Evolutionary conservation across 2,113 vertebrate genomes (phyloP).

Genomic region (Neolamprologus modestus): DNA sequence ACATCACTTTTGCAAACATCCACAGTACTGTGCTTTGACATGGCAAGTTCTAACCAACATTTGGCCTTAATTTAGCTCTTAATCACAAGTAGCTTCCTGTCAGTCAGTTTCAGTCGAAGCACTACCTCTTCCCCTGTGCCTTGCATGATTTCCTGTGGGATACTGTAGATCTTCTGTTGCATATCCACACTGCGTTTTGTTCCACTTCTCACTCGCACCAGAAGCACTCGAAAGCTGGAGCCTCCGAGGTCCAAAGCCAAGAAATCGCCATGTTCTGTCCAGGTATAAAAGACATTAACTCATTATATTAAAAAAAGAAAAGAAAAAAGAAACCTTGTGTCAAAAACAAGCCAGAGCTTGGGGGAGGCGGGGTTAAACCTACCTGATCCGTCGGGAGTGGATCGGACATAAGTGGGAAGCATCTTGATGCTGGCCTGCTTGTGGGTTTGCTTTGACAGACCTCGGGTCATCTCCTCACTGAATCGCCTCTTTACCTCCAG

Average conservation of each 20-base stretch:
- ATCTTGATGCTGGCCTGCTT: slow-evolving; percentile 79
- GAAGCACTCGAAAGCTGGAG: slow-evolving; percentile 91
- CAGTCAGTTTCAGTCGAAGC: not conserved
- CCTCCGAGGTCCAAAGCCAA: slow-evolving; percentile 93
- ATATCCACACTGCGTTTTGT: slow-evolving; percentile 82
- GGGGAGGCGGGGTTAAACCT: not conserved
- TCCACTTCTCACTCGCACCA: slow-evolving; percentile 81
- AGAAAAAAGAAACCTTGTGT: not conserved
- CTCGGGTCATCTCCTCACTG: slow-evolving; percentile 77
- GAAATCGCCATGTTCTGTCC: slow-evolving; percentile 91
- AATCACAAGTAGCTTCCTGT: not conserved
- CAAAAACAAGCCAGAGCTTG: not conserved
- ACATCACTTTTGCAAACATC: not conserved
- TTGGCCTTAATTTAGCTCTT: not conserved
- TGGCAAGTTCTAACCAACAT: not conserved
- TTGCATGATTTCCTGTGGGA: slow-evolving; percentile 88
- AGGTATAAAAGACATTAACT: not conserved
- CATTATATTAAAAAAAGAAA: not conserved
- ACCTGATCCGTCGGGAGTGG: slow-evolving; percentile 95
- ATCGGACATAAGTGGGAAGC: slow-evolving; percentile 89
- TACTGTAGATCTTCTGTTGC: slow-evolving; percentile 96
- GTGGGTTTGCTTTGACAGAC: slow-evolving; percentile 77
- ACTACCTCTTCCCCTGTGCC: slow-evolving; percentile 91
- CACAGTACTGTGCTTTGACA: not conserved
- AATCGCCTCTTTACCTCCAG: slow-evolving; percentile 84